Percentiles rank a stretch among this genome's conserved stretches.
Evolutionary conservation across 2,113 vertebrate species (phyloP).

Genomic region (Ploceus nigricollis): DNA sequence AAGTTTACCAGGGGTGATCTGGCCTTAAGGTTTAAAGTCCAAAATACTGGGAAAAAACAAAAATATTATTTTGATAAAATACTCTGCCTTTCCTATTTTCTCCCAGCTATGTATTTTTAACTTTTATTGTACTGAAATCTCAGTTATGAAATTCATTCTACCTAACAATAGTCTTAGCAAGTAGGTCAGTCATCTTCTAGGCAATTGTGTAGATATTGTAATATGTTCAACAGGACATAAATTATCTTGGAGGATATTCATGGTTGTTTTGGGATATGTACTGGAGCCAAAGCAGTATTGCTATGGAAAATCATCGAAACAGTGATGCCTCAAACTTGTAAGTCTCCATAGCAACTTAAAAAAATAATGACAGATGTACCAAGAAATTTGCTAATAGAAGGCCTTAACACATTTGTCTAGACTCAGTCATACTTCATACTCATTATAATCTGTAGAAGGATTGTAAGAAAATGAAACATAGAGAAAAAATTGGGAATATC

Average conservation of each 20-base stretch:
- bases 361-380: constrained; percentile 55
- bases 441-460: background rate
- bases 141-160: background rate
- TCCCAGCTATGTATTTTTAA: background rate
- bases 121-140: background rate
- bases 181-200: background rate
- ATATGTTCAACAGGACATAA: background rate
- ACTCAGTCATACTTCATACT: constrained; percentile 5
- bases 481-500: background rate
- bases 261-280: background rate
- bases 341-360: constrained; percentile 55
- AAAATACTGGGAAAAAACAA: background rate
- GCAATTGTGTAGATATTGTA: background rate
- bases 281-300: background rate
- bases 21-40: background rate
- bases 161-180: background rate
- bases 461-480: background rate
- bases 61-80: background rate
- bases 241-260: background rate
- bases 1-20: background rate
- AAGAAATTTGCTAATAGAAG: constrained; percentile 51
- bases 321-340: constrained; percentile 19
- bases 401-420: constrained; percentile 43
- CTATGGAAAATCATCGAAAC: constrained; percentile 20
- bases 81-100: background rate